Percentiles rank a stretch among this genome's conserved stretches.
phyloP scores from a whole-genome alignment of 2,888 invertebrate species.

The Malacosoma neustria region DNA sequence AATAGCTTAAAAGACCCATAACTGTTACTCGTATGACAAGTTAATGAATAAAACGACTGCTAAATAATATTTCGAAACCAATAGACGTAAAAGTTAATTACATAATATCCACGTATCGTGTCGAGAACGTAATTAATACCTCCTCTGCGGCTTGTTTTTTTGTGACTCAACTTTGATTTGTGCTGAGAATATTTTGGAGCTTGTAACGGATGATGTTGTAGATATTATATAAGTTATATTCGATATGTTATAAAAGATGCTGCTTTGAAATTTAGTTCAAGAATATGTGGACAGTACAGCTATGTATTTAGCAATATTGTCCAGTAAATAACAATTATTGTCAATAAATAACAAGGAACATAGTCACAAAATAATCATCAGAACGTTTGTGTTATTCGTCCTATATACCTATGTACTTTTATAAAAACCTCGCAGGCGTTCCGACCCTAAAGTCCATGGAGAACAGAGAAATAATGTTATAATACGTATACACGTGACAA shows the following conservation, averaged over 20 bases:
- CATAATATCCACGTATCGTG: conserved; percentile 36
- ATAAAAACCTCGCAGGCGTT: too few relatives aligned
- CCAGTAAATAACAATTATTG: too few relatives aligned
- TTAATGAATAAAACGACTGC: conserved; percentile 31
- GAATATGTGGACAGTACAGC: conserved; percentile 3
- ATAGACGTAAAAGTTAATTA: conserved; percentile 32
- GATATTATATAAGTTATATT: neutral
- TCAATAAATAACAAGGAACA: too few relatives aligned
- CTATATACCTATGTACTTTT: too few relatives aligned
- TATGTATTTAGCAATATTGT: too few relatives aligned
- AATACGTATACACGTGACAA: too few relatives aligned
- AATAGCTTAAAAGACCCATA: too few relatives aligned
- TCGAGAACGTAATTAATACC: conserved; percentile 42
- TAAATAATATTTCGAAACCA: conserved; percentile 29
- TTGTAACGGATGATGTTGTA: conserved; percentile 20
- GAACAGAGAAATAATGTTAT: too few relatives aligned
- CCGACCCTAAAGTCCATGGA: too few relatives aligned
- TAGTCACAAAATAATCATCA: too few relatives aligned
- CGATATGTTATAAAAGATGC: neutral
- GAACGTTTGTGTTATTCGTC: too few relatives aligned
- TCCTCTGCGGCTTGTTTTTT: conserved; percentile 42
- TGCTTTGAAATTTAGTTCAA: neutral
- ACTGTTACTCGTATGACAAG: conserved; percentile 19
- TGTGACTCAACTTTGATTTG: conserved; percentile 36
- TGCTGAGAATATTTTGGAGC: conserved; percentile 31